Evolutionary conservation across 2,888 invertebrate species (phyloP).

Genomic region (Saturnia pavonia): DNA sequence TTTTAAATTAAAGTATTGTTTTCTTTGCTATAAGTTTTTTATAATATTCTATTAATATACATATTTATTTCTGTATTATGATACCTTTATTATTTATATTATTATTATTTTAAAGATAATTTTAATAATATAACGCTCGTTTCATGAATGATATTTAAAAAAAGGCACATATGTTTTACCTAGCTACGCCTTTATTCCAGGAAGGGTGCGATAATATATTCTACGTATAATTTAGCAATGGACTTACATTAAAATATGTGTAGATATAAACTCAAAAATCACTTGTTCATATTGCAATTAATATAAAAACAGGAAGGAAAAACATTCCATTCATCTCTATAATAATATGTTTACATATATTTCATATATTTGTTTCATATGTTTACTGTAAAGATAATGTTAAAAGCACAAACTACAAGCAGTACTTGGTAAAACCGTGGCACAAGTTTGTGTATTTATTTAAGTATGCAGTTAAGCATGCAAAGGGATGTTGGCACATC

Average conservation of each 20-base stretch:
- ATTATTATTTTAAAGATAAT: too few species aligned
- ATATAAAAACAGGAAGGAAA: not conserved
- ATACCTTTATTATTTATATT: too few species aligned
- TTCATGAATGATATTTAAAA: too few species aligned
- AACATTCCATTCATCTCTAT: not conserved
- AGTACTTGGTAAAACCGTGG: slow-evolving; percentile 36
- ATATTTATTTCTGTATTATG: too few species aligned
- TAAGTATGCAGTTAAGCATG: slow-evolving; percentile 33
- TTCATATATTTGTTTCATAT: not conserved
- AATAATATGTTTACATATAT: not conserved
- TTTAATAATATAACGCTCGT: too few species aligned
- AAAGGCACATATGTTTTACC: too few species aligned
- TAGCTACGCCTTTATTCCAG: too few species aligned
- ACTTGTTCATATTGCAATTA: not conserved
- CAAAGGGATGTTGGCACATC: slow-evolving; percentile 31
- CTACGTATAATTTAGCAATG: not conserved
- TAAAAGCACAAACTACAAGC: slow-evolving; percentile 23
- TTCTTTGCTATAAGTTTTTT: too few species aligned
- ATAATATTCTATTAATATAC: too few species aligned
- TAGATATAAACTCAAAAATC: not conserved
- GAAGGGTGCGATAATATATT: not conserved
- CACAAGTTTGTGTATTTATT: slow-evolving; percentile 38
- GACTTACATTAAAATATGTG: not conserved
- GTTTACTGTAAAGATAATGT: not conserved
- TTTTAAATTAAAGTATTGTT: too few species aligned